These are phyloP conservation scores for Sminthurinus aureus DNA, from an alignment of 2,888 invertebrate species.

Conservation along the genomic window DNA sequence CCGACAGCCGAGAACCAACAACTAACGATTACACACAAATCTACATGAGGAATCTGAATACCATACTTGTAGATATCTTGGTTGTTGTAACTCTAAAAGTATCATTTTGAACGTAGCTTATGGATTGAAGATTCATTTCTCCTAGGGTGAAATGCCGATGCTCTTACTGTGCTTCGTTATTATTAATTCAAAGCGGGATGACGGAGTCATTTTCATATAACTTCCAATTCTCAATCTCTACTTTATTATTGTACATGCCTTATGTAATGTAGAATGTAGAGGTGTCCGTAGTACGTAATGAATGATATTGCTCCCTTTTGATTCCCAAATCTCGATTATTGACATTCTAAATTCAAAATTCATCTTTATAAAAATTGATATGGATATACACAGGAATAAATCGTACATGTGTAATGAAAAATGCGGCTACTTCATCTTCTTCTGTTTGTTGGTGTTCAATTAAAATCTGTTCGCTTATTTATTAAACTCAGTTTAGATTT, in stretches of 20 bases:
- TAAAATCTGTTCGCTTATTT: background rate
- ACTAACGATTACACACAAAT: too few species aligned
- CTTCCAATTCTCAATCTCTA: background rate
- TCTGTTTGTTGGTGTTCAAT: background rate
- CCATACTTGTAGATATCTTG: too few species aligned
- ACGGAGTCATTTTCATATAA: constrained; percentile 13
- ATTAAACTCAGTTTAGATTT: background rate
- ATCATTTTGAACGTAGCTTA: too few species aligned
- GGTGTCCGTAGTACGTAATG: too few species aligned
- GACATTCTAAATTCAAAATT: background rate
- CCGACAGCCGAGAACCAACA: too few species aligned
- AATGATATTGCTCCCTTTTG: background rate
- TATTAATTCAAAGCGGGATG: constrained; percentile 17
- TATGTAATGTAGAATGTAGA: too few species aligned
- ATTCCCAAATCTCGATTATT: too few species aligned
- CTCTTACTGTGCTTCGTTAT: background rate
- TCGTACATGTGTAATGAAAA: background rate
- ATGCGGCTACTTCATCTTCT: background rate
- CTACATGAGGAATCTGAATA: too few species aligned
- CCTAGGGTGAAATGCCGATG: too few species aligned
- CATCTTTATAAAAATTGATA: background rate
- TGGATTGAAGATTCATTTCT: too few species aligned
- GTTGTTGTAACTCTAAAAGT: too few species aligned
- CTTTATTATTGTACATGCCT: too few species aligned
- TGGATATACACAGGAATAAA: background rate